Percentiles rank a stretch among this genome's conserved stretches.
phyloP scores from a whole-genome alignment of 2,797 vertebrate genomes.

The Myotis myotis region DNA sequence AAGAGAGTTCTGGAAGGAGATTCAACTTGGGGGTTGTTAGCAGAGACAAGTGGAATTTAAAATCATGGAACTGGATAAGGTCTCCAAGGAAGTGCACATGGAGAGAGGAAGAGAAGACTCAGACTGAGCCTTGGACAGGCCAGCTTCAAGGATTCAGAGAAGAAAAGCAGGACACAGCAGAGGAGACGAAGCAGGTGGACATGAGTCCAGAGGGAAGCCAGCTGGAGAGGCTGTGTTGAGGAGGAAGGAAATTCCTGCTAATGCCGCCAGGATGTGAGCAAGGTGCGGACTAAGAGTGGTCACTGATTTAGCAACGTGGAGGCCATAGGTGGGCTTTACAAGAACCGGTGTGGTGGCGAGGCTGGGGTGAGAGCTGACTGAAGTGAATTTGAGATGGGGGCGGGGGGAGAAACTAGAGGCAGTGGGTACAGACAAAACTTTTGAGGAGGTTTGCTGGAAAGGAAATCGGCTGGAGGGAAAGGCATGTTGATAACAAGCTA shows the following conservation, averaged over 20 bases:
- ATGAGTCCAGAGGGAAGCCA: neutral
- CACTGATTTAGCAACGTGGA: neutral
- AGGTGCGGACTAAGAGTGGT: accelerated
- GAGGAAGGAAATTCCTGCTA: too few species aligned
- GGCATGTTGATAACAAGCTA: neutral
- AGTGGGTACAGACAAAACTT: neutral
- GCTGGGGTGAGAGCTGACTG: neutral
- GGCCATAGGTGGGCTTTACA: neutral
- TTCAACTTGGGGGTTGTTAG: neutral
- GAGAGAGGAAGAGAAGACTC: neutral
- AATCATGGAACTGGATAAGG: neutral
- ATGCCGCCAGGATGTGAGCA: too few species aligned
- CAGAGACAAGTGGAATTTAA: neutral
- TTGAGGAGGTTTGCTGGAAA: neutral
- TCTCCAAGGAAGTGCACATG: neutral
- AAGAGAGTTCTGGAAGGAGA: neutral
- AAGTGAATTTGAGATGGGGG: neutral
- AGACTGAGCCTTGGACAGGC: neutral
- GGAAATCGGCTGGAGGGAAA: neutral
- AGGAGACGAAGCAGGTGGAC: neutral
- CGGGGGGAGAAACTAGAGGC: neutral
- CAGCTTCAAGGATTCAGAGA: neutral
- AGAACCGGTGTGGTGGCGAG: neutral
- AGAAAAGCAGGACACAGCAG: neutral
- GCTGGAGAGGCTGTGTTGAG: neutral